Evolutionary conservation across 2,797 vertebrate genomes (phyloP).

Genomic region (Spheniscus humboldti): DNA sequence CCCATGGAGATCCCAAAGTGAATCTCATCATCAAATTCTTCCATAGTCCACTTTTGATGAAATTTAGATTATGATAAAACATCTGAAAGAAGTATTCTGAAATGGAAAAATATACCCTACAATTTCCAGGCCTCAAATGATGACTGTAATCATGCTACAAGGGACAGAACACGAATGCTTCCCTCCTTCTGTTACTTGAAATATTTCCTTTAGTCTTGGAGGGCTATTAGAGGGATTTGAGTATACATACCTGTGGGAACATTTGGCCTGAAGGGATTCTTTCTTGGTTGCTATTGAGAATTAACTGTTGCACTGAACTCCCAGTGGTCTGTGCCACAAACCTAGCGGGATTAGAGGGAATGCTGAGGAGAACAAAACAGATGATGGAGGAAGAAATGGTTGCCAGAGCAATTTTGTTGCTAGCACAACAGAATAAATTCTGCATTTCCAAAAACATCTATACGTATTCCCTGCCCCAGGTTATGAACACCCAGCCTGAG

Average conservation of each 20-base stretch:
- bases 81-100: not conserved
- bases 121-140: constrained; percentile 12
- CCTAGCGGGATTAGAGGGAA: not conserved
- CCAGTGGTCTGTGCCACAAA: not conserved
- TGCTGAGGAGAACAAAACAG: not conserved
- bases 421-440: not conserved
- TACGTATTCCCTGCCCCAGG: not conserved
- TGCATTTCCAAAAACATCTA: not conserved
- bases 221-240: not conserved
- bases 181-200: not conserved
- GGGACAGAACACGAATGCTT: not conserved
- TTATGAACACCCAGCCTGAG: not conserved
- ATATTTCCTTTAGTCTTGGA: constrained; percentile 18
- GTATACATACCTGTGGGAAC: not conserved
- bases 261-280: not conserved
- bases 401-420: not conserved
- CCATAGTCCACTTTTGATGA: not conserved
- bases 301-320: not conserved
- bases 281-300: not conserved
- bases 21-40: constrained; percentile 10
- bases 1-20: not conserved
- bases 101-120: constrained; percentile 19
- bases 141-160: not conserved
- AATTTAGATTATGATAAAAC: not conserved
- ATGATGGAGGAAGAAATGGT: not conserved